Evolutionary conservation across 2,797 vertebrate genomes (phyloP).

Genomic region (Cetoscarus ocellatus): DNA sequence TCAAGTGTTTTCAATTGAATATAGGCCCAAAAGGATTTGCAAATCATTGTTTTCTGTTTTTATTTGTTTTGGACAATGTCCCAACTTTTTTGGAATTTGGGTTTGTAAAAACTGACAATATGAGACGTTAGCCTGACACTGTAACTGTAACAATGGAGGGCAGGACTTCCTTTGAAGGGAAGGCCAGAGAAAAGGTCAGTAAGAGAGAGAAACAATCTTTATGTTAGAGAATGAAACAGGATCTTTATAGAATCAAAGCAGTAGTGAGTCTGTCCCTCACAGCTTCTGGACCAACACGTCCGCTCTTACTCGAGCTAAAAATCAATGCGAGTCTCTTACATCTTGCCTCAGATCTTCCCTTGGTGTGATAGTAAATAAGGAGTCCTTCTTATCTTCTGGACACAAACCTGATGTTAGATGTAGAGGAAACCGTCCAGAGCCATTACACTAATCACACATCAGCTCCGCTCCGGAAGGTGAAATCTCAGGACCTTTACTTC

Average conservation of each 20-base stretch:
- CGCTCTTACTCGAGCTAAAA: conserved; percentile 5
- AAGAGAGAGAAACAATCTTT: no score
- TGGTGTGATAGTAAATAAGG: conserved; percentile 16
- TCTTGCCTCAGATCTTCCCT: conserved; percentile 6
- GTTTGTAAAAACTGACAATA: no score
- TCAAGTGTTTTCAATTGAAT: no score
- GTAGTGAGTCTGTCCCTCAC: neutral
- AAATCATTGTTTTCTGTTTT: no score
- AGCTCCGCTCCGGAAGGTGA: conserved; percentile 40
- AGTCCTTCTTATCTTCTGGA: conserved; percentile 19
- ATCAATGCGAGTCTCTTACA: conserved; percentile 15
- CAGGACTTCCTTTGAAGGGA: no score
- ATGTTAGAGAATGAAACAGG: neutral
- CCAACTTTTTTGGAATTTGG: no score
- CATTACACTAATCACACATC: conserved; percentile 65
- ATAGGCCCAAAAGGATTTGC: no score
- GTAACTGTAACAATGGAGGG: no score
- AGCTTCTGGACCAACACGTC: neutral
- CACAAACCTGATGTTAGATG: conserved; percentile 35
- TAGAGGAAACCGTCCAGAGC: conserved; percentile 22
- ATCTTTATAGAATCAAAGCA: neutral
- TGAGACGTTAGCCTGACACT: no score
- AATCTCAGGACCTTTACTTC: conserved; percentile 45
- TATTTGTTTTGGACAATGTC: no score
- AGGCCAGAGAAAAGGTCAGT: no score